phyloP scores from a whole-genome alignment of 2,113 vertebrate species.

The Lutjanus erythropterus region DNA sequence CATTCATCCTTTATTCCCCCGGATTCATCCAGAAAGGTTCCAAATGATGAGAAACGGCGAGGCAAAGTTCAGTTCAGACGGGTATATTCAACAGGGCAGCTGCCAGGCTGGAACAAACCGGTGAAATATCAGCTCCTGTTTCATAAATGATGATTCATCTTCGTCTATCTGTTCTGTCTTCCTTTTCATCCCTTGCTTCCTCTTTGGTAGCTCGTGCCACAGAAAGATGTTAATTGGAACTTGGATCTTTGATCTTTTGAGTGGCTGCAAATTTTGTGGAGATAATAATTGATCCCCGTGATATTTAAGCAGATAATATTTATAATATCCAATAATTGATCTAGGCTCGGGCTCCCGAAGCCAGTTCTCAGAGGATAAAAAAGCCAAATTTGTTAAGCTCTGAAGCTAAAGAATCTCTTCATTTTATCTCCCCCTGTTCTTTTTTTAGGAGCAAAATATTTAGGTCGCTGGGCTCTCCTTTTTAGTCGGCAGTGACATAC shows the following conservation, averaged over 20 bases:
- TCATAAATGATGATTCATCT: conserved; percentile 37
- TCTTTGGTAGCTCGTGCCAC: not conserved
- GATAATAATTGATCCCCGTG: not conserved
- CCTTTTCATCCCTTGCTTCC: conserved; percentile 32
- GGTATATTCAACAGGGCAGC: conserved; percentile 52
- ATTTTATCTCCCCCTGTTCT: not conserved
- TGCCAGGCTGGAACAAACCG: conserved; percentile 33
- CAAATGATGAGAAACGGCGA: conserved; percentile 31
- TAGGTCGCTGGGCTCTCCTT: not conserved
- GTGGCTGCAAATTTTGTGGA: not conserved
- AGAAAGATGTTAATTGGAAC: conserved; percentile 4
- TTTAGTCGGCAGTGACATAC: too few relatives aligned
- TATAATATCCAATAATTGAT: conserved; percentile 9
- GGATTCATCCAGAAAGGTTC: conserved; percentile 39
- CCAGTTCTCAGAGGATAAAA: not conserved
- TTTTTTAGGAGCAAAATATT: conserved; percentile 3
- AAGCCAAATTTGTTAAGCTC: not conserved
- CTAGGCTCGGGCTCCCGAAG: not conserved
- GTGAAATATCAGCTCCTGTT: conserved; percentile 38
- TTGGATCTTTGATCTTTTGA: conserved; percentile 25
- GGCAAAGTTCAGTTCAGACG: conserved; percentile 43
- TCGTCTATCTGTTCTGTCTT: conserved; percentile 14
- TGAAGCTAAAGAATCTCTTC: not conserved
- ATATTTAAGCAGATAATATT: conserved; percentile 5
- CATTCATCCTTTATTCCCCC: conserved; percentile 48